Evolutionary conservation across 64 coral and sea anemone species (phyloP), one percentile per base, ranked within the genome.

Genomic region (Dendrophyllia cribrosa): DNA sequence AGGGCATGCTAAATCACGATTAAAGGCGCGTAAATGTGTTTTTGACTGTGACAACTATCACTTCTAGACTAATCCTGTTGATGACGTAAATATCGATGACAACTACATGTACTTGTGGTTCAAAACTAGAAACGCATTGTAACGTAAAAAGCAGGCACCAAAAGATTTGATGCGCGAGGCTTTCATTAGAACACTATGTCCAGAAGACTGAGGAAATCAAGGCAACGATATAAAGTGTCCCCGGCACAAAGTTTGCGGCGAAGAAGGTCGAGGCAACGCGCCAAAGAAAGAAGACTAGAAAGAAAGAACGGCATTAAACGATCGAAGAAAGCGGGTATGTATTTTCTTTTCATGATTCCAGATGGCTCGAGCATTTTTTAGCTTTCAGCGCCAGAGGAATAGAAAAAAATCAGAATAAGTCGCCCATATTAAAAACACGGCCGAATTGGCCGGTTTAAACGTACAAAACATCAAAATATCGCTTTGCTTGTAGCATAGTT

Each of bases 181-280:
- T n/a, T 5, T 50, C 17, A 11, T 20, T 43, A 43, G 15, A 13
- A 43, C 70, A 43, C 48, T 43, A 75, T 75, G 72, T 51, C 72
- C 15, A 20, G 72, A 50, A 75, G 46, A 51, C 44, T 43, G 5
- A 75, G 72, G 14, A 75, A 75, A 17, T 49, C 72, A 45, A 6
- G 16, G 72, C 72, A 75, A 75, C 48, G 12, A 45, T 75, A 75
- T 14, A 49, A n/a, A 50, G 72, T 75, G 44, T 51, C 72, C 7
- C 72, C 72, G 15, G 72, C 45, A 3, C 43, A 50, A 75, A 75
- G 72, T 45, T 50, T 75, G 14, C 72, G 72, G 14, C 48, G 72
- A 75, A 75, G 47, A 75, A 0, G 72, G 48, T 75, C 72, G 13
- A 75, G 72, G 12, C 51, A 50, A 51, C 72, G 72, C 46, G 72